These are phyloP conservation scores for Holcopasites calliopsidis DNA, from an alignment of 1,140 invertebrate genomes.

Conservation along the genomic window DNA sequence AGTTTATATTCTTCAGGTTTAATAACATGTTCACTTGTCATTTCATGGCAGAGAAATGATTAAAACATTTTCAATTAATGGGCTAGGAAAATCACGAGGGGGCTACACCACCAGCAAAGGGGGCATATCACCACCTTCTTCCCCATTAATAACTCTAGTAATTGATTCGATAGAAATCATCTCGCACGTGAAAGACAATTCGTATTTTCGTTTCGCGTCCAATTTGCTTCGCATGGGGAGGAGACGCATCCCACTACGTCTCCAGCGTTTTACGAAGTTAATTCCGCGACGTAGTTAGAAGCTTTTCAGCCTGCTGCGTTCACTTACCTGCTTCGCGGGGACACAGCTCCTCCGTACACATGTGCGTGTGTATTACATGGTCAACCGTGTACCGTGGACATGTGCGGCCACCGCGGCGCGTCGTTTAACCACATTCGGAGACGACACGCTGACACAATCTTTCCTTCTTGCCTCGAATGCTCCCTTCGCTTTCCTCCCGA, in stretches of 20 bases:
- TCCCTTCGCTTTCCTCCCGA: background rate
- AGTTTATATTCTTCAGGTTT: no score
- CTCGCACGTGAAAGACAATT: conserved; percentile 4
- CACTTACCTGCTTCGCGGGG: background rate
- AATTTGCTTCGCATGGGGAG: conserved; percentile 29
- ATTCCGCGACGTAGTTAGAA: conserved; percentile 34
- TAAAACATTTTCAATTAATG: no score
- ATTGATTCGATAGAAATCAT: background rate
- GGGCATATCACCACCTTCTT: no score
- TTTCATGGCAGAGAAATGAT: no score
- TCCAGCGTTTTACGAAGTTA: conserved; percentile 36
- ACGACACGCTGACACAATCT: conserved; percentile 8
- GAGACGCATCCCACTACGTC: background rate
- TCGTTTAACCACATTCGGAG: conserved; percentile 9
- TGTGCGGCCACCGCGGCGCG: conserved; percentile 3
- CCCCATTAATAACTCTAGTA: no score
- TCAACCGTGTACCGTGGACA: background rate
- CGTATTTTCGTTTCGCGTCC: conserved; percentile 24
- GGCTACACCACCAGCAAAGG: no score
- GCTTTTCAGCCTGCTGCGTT: background rate
- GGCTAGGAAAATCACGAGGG: no score
- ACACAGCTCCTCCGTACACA: background rate
- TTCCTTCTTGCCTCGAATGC: conserved; percentile 4
- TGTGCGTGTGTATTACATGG: background rate
- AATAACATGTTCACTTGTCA: no score